Evolutionary conservation across 2,888 invertebrate genomes (phyloP).

Genomic region (Cordilura impudica): DNA sequence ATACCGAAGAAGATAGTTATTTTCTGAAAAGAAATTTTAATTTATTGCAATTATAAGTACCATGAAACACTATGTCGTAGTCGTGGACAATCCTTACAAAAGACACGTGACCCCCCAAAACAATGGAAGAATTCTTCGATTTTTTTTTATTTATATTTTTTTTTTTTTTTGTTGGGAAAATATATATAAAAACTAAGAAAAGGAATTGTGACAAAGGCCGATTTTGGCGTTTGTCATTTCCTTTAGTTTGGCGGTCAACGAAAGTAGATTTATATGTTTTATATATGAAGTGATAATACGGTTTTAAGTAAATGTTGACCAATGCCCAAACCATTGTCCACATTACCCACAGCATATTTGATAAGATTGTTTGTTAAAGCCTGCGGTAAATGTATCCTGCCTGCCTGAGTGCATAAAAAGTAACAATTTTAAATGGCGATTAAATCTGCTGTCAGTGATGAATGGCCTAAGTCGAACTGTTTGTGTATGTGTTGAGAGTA

Average conservation of each 20-base stretch:
- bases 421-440: constrained; percentile 75
- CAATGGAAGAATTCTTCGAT: constrained; percentile 14
- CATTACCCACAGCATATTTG: constrained; percentile 44
- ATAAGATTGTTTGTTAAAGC: constrained; percentile 53
- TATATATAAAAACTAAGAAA: constrained; percentile 2
- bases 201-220: constrained; percentile 49
- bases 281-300: constrained; percentile 60
- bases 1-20: constrained; percentile 54
- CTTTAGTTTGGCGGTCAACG: constrained; percentile 59
- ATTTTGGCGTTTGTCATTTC: constrained; percentile 60
- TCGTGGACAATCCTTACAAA: constrained; percentile 45
- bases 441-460: constrained; percentile 75
- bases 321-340: constrained; percentile 41
- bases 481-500: neutral
- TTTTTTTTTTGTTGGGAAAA: constrained; percentile 4
- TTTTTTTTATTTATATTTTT: too few species aligned
- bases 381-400: constrained; percentile 51
- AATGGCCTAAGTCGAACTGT: constrained; percentile 64
- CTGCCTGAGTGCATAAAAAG: constrained; percentile 48
- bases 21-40: constrained; percentile 43
- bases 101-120: constrained; percentile 56
- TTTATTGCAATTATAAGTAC: constrained; percentile 60
- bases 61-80: constrained; percentile 51
- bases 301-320: constrained; percentile 71
- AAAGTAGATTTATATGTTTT: constrained; percentile 69